A percentile compares a stretch with the other conserved stretches of the same genome.
Evolutionary conservation across 1,140 invertebrate species (phyloP).

Genomic region (Xylocopa sonorina): DNA sequence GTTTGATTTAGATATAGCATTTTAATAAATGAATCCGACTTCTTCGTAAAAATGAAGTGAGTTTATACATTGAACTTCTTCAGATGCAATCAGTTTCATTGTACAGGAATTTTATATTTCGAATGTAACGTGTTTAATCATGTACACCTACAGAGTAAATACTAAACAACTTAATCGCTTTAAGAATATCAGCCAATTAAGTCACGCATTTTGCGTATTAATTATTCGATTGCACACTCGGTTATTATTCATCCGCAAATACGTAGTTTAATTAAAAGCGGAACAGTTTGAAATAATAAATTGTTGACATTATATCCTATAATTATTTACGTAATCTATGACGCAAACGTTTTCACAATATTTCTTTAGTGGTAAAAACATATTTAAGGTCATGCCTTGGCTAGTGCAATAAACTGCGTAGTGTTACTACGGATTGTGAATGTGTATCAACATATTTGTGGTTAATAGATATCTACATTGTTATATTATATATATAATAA

Average conservation of each 20-base stretch:
- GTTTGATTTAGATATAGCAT: slow-evolving; percentile 4
- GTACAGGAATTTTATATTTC: not conserved
- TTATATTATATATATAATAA: not conserved
- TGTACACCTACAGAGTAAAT: not conserved
- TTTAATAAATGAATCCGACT: not conserved
- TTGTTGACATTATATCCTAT: not conserved
- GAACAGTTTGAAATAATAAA: not conserved
- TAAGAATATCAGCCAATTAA: not conserved
- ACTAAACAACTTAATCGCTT: not conserved
- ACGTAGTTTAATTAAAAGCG: not conserved
- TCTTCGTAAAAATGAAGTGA: not conserved
- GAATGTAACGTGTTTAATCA: not conserved
- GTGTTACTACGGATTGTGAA: no score
- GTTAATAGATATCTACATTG: not conserved
- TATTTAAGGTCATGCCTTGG: not conserved
- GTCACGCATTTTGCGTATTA: not conserved
- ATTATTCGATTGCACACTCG: not conserved
- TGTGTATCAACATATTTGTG: not conserved
- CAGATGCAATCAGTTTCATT: not conserved
- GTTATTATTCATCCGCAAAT: not conserved
- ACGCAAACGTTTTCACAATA: slow-evolving; percentile 9
- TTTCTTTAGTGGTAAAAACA: not conserved
- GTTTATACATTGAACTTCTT: not conserved
- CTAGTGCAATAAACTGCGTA: not conserved
- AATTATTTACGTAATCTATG: slow-evolving; percentile 32